These are phyloP conservation scores for Crotalus horridus DNA, from an alignment of 2,113 vertebrate genomes.

Conservation along the genomic window DNA sequence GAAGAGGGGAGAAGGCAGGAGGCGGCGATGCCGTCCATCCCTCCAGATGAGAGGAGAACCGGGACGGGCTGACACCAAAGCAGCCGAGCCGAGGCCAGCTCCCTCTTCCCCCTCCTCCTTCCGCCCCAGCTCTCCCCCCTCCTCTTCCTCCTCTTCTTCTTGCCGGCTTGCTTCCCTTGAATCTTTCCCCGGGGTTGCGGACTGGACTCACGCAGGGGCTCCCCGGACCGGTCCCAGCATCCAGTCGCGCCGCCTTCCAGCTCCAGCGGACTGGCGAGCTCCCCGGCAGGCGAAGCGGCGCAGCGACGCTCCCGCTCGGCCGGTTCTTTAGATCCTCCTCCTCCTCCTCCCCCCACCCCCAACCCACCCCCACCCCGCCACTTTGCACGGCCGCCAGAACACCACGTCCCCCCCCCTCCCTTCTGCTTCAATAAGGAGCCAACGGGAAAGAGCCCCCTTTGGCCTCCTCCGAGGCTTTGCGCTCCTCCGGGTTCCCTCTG, in stretches of 20 bases:
- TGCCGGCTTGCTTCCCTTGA: not conserved
- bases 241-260: not conserved
- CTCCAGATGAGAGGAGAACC: constrained; percentile 16
- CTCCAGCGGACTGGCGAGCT: not conserved
- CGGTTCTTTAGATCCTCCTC: not conserved
- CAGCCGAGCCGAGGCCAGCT: no score
- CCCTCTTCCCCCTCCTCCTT: not conserved
- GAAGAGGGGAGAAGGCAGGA: not conserved
- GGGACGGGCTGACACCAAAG: constrained; percentile 52
- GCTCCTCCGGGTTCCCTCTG: not conserved
- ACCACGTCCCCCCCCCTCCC: not conserved
- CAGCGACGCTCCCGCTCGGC: not conserved
- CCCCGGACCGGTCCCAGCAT: not conserved
- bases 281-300: constrained; percentile 10
- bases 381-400: not conserved
- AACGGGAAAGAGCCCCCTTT: not conserved
- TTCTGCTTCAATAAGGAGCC: not conserved
- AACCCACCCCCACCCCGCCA: not conserved
- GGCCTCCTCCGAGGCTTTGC: not conserved
- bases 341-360: not conserved
- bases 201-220: not conserved
- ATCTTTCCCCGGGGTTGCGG: not conserved
- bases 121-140: not conserved
- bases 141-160: not conserved
- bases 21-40: not conserved